Base-by-base conservation (phyloP, 2,797 vertebrate genomes). In the Rhodeus uyekii region DNA sequence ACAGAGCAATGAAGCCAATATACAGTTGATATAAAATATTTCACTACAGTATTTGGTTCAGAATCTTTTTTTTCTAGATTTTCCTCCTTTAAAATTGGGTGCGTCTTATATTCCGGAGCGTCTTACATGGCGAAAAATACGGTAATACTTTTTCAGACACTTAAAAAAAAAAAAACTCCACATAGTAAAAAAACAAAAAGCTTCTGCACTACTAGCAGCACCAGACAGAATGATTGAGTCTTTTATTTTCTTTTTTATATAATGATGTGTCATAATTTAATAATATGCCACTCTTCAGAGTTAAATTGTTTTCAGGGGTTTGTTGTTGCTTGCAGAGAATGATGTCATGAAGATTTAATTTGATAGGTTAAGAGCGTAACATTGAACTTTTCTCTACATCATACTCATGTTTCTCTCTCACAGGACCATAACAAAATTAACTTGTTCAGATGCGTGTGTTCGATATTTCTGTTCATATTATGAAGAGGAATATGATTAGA, bases 281-380 rank as follows among this genome's bases (percentile, higher is more conserved):
- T 60, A 29, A 46, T 16, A 39, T 19, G 24, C 10, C 42, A 19
- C 10, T 53, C 29, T 50, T n/a, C 19, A 76, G 53, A 76, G 74
- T 46, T 46, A 18, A 36, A 24, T 50, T 42, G 60, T 53, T 68
- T 78, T 39, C 24, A 42, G 18, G 55, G 58, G 8, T 76, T 76
- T 76, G 58, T 29, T 63, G 36, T 46, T 64, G 42, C 42, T 48
- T 8, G 12, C 77, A 79, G 50, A 71, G 50, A 60, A 63, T 71
- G 27, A 80, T 71, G 77, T 12, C 65, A 69, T 79, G 12, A 32
- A 44, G 27, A 60, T 71, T 61, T 3, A 0, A 72, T 80, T 72
- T 27, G 12, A 46, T 72, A 36, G 61, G 39, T 55, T n/a, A n/a
- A 3, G 7, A n/a, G n/a, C n/a, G n/a, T n/a, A n/a, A n/a, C 48